Percentiles rank a stretch among this genome's conserved stretches.
These are phyloP conservation scores for Pseudolycoriella hygida DNA, from an alignment of 2,888 invertebrate genomes.

Conservation along the genomic window DNA sequence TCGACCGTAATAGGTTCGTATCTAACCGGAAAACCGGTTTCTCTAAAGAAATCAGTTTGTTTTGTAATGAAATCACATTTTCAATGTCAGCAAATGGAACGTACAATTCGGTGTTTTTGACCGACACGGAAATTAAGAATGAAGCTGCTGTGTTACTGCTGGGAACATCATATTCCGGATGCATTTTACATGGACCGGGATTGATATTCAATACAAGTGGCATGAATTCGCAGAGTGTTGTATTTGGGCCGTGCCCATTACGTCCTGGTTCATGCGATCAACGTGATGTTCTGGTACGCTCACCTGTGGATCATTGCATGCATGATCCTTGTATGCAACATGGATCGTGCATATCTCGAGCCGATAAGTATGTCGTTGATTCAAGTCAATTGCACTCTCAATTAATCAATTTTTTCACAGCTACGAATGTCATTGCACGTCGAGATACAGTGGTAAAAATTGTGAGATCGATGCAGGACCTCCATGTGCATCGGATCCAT, in stretches of 20 bases:
- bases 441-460: constrained; percentile 72
- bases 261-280: constrained; percentile 48
- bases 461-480: constrained; percentile 68
- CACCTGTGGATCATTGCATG: constrained; percentile 50
- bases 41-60: not conserved
- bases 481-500: constrained; percentile 50
- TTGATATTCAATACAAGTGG: constrained; percentile 52
- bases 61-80: not conserved
- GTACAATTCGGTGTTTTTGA: constrained; percentile 55
- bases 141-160: constrained; percentile 56
- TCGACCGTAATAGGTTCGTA: constrained; percentile 24
- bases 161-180: constrained; percentile 67
- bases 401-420: constrained; percentile 18
- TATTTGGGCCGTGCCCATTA: constrained; percentile 60
- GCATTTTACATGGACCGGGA: constrained; percentile 73
- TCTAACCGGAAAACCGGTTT: not conserved
- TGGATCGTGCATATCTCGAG: constrained; percentile 58
- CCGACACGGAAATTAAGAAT: constrained; percentile 50
- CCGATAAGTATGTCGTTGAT: constrained; percentile 34
- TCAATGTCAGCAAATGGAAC: constrained; percentile 46
- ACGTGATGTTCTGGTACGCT: constrained; percentile 34
- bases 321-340: constrained; percentile 70
- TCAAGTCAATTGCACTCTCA: too few species aligned
- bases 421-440: constrained; percentile 70
- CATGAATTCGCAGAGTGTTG: constrained; percentile 46